Evolutionary conservation across 2,888 invertebrate species (phyloP), one percentile per base, ranked within the genome.

Genomic region (Aplocera efformata): DNA sequence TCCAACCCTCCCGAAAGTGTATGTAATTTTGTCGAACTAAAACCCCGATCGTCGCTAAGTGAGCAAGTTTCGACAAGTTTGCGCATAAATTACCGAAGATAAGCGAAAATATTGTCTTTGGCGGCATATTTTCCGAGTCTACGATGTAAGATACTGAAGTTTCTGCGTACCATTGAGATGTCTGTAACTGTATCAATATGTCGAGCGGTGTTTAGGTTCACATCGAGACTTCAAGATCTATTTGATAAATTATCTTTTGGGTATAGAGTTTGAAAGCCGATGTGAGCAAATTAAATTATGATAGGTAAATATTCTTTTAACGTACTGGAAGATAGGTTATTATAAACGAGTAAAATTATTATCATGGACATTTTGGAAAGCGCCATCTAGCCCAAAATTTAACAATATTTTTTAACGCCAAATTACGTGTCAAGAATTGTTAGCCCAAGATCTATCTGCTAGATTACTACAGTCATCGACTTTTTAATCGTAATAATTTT

Each of bases 61-160:
- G 80, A 76, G 70, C 71, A 74, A 79, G 67, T 79, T 79, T 70
- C 63, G 59, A 60, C 65, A 82, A 86, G 72, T 86, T 85, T 72
- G 67, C 80, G 74, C 82, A 86, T 86, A 86, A 88, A 88, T 88
- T 86, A 84, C 68, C 44, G 42, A 33, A 74, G 85, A 84, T 86
- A 88, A 85, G 76, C 78, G 79, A 80, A 86, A 86, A 85, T 86
- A 86, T 85, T 86, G 86, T 85, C 83, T 80, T 78, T 74, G 53
- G 59, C 53, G 73, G 51, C 80, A 85, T 84, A 84, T 82, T 86
- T 85, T 78, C 72, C 58, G 48, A 67, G 71, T 71, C 70, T 70
- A 47, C 43, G 56, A 50, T 38, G 46, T 44, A 42, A 66, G 75
- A 78, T 77, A 78, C 73, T 73, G 33, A 77, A 81, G 66, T 83